phyloP scores from a whole-genome alignment of 2,888 invertebrate species.

The Amblyteles armatorius region DNA sequence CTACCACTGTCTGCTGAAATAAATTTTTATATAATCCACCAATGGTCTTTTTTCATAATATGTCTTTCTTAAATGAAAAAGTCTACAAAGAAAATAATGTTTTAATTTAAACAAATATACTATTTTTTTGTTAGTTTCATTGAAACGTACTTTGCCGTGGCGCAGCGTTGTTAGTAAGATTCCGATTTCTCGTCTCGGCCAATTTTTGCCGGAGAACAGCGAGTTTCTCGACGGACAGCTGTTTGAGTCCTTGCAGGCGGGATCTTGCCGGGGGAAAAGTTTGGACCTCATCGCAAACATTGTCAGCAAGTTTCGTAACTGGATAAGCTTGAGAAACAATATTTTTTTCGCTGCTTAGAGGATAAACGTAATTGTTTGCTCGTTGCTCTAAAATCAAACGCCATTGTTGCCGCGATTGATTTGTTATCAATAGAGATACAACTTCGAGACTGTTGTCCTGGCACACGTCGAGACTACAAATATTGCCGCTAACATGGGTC shows the following conservation, averaged over 20 bases:
- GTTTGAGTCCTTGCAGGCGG: constrained; percentile 88
- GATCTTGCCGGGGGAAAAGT: constrained; percentile 84
- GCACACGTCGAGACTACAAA: constrained; percentile 89
- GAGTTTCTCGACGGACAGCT: constrained; percentile 89
- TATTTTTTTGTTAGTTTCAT: constrained; percentile 7
- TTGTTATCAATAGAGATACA: constrained; percentile 89
- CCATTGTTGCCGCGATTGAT: constrained; percentile 91
- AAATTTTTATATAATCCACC: neutral
- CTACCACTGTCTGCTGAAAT: constrained; percentile 70
- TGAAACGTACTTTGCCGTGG: constrained; percentile 71
- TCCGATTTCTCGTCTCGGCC: constrained; percentile 85
- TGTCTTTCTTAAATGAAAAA: neutral
- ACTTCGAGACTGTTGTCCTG: constrained; percentile 90
- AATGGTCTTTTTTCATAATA: neutral
- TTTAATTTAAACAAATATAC: neutral
- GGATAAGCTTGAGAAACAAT: constrained; percentile 64
- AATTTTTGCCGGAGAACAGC: constrained; percentile 88
- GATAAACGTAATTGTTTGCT: constrained; percentile 90
- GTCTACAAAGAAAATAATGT: neutral
- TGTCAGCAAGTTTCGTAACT: constrained; percentile 70
- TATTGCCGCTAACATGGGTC: constrained; percentile 88
- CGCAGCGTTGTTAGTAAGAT: constrained; percentile 69
- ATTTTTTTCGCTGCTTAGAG: constrained; percentile 78
- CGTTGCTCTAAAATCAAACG: constrained; percentile 93
- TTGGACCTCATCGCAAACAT: constrained; percentile 80